Evolutionary conservation across 92 coral and sea anemone genomes (phyloP).

Genomic region (Muricea muricata): DNA sequence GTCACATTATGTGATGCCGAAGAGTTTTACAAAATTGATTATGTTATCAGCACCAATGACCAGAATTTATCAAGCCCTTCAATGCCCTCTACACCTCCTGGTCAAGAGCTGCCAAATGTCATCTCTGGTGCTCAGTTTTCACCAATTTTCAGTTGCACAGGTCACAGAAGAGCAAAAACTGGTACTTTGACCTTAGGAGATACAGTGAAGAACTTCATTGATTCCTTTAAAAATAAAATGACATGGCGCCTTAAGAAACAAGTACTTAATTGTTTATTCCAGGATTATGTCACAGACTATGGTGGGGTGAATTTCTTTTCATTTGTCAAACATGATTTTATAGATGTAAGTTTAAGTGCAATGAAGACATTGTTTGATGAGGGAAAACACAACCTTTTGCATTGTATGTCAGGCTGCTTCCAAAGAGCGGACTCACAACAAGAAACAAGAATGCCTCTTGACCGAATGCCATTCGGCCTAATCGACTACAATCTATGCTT

Average conservation of each 20-base stretch:
- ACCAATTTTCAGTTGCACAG: too few species aligned
- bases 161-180: neutral
- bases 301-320: constrained; percentile 16
- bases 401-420: constrained; percentile 35
- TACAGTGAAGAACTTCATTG: constrained; percentile 11
- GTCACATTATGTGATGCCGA: constrained; percentile 59
- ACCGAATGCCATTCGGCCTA: too few species aligned
- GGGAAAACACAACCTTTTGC: constrained; percentile 35
- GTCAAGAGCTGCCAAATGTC: too few species aligned
- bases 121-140: too few species aligned
- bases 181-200: constrained; percentile 56
- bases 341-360: neutral
- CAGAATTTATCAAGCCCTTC: too few species aligned
- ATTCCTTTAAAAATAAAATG: constrained; percentile 19
- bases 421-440: neutral
- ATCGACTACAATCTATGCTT: constrained; percentile 60
- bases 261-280: too few species aligned
- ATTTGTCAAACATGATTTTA: constrained; percentile 40
- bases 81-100: too few species aligned
- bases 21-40: constrained; percentile 33
- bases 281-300: too few species aligned
- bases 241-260: neutral
- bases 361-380: constrained; percentile 16
- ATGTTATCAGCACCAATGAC: neutral
- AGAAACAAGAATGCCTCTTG: constrained; percentile 63